Conservation (phyloP, 2,797 vertebrate genomes). For the Eulemur mongoz region DNA sequence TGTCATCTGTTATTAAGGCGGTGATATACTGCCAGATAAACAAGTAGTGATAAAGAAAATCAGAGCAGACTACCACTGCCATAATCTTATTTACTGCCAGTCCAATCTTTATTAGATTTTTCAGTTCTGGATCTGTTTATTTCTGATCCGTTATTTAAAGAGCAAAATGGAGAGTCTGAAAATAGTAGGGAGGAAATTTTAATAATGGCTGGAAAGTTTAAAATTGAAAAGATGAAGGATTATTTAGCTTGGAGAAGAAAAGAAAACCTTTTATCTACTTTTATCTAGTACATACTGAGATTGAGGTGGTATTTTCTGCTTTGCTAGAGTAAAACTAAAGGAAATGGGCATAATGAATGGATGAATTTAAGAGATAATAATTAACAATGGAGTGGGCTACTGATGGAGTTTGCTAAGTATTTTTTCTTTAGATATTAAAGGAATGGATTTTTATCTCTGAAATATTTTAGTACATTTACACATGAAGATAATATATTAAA, state of each 20-base stretch:
- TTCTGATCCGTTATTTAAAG: neutral
- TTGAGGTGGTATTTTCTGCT: neutral
- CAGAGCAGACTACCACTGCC: neutral
- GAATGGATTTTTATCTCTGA: neutral
- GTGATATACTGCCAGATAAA: neutral
- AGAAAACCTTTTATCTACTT: neutral
- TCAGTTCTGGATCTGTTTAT: slow-evolving; percentile 1
- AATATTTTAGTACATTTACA: neutral
- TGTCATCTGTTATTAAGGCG: neutral
- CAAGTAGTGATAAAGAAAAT: neutral
- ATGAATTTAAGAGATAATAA: neutral
- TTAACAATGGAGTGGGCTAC: neutral
- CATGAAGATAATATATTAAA: slow-evolving; percentile 19
- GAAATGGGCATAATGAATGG: neutral
- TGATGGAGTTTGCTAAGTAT: neutral
- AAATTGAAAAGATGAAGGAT: neutral
- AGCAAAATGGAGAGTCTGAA: neutral
- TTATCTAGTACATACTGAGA: neutral
- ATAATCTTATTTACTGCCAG: neutral
- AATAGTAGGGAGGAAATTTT: slow-evolving; percentile 14
- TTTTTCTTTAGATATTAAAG: neutral
- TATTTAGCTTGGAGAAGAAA: neutral
- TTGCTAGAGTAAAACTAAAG: neutral
- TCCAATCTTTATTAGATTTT: neutral
- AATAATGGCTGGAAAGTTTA: slow-evolving; percentile 37